phyloP scores from a whole-genome alignment of 2,797 vertebrate species.

The Eidolon dupreanum region DNA sequence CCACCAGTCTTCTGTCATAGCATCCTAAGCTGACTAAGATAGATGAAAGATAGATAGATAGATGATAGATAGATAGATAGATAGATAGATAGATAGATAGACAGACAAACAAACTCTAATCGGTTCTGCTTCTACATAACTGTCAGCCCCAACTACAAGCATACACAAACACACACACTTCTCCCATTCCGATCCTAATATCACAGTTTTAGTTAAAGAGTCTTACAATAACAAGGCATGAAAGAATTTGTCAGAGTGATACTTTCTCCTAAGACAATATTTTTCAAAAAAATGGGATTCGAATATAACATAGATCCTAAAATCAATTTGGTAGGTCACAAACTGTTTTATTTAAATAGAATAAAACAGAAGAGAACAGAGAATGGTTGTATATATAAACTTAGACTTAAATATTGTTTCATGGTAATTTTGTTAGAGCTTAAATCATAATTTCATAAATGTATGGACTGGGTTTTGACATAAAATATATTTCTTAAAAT shows the following conservation, averaged over 20 bases:
- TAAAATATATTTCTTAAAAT: conserved; percentile 7
- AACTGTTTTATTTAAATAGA: conserved; percentile 22
- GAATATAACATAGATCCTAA: neutral
- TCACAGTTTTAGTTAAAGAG: neutral
- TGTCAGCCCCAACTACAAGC: neutral
- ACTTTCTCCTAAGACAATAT: neutral
- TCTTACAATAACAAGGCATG: neutral
- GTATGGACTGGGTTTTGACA: neutral
- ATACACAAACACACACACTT: rapidly evolving
- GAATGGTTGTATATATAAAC: neutral
- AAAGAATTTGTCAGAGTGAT: neutral
- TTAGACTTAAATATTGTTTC: neutral
- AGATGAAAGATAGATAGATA: neutral
- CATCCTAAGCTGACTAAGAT: neutral
- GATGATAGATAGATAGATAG: neutral
- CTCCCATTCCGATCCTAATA: neutral
- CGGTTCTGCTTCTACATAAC: neutral
- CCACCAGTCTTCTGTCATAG: no score
- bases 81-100: neutral
- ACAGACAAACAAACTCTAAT: neutral
- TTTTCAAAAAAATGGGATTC: neutral
- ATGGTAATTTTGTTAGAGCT: neutral
- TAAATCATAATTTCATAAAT: neutral
- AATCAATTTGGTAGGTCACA: neutral
- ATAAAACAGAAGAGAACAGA: neutral